Evolutionary conservation across 2,888 invertebrate genomes (phyloP).

Genomic region (Subacronicta megacephala): DNA sequence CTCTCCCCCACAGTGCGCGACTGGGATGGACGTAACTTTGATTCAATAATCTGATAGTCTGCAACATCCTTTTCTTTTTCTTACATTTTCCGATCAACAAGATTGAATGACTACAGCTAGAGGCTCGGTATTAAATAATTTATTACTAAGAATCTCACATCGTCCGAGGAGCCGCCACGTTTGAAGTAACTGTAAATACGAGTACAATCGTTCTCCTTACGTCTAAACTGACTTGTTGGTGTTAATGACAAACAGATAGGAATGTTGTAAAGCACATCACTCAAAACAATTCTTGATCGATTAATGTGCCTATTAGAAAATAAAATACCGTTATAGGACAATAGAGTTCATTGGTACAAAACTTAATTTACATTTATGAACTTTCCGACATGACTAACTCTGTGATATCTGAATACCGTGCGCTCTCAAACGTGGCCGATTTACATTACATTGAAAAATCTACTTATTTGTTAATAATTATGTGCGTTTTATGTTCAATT

Average conservation of each 20-base stretch:
- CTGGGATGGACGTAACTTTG: constrained; percentile 55
- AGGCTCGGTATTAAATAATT: constrained; percentile 75
- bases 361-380: constrained; percentile 56
- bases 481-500: constrained; percentile 80
- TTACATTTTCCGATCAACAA: constrained; percentile 57
- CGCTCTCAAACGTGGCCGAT: constrained; percentile 52
- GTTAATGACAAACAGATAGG: constrained; percentile 34
- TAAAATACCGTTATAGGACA: constrained; percentile 38
- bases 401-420: constrained; percentile 29
- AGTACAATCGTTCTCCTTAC: constrained; percentile 41
- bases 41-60: constrained; percentile 69
- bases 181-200: constrained; percentile 39
- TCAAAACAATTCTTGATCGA: constrained; percentile 57
- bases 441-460: constrained; percentile 67
- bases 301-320: constrained; percentile 45
- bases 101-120: constrained; percentile 57
- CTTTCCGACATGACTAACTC: constrained; percentile 48
- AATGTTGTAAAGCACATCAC: constrained; percentile 36
- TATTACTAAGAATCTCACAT: constrained; percentile 78
- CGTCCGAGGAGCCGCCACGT: constrained; percentile 66
- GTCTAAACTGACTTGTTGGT: constrained; percentile 30
- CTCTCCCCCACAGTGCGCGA: constrained; percentile 57
- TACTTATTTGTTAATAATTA: constrained; percentile 70
- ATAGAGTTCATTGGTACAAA: constrained; percentile 46
- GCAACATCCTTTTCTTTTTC: constrained; percentile 60